Conservation (phyloP, 2,113 vertebrate species). For the Calyptomena viridis region DNA sequence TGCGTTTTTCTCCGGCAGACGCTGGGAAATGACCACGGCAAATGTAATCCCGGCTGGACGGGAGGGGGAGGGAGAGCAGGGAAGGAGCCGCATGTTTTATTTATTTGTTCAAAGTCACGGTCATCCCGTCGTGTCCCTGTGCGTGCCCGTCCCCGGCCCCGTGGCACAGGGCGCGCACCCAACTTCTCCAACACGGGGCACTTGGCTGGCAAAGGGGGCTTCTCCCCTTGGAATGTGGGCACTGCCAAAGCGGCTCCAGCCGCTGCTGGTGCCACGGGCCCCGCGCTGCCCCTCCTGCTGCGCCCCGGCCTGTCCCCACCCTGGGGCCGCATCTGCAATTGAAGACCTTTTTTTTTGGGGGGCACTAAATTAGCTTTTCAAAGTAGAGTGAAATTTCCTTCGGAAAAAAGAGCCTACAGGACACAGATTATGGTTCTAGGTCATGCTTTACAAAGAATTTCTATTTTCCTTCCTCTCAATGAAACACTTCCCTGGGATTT, state of each 20-base stretch:
- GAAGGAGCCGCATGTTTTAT: slow-evolving; percentile 78
- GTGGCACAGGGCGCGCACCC: background rate
- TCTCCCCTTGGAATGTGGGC: background rate
- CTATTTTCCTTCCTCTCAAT: background rate
- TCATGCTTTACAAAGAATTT: slow-evolving; percentile 15
- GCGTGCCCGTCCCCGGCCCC: slow-evolving; percentile 45
- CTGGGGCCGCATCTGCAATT: background rate
- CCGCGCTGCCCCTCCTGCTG: background rate
- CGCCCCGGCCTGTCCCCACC: background rate
- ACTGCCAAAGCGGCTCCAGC: background rate
- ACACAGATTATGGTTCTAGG: background rate
- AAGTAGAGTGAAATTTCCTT: background rate
- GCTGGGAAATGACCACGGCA: slow-evolving; percentile 80
- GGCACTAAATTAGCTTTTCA: slow-evolving; percentile 24
- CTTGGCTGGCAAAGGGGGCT: background rate
- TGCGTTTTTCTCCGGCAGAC: slow-evolving; percentile 59
- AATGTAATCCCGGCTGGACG: slow-evolving; percentile 73
- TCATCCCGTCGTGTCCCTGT: slow-evolving; percentile 74
- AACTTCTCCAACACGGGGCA: background rate
- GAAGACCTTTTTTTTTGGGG: background rate
- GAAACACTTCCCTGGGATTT: background rate
- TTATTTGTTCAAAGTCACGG: slow-evolving; percentile 80
- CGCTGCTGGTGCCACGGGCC: background rate
- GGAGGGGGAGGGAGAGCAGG: slow-evolving; percentile 28
- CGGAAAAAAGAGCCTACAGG: background rate